Evolutionary conservation across 2,797 vertebrate genomes (phyloP), one percentile per base, ranked within the genome.

Genomic region (Squalus acanthias): DNA sequence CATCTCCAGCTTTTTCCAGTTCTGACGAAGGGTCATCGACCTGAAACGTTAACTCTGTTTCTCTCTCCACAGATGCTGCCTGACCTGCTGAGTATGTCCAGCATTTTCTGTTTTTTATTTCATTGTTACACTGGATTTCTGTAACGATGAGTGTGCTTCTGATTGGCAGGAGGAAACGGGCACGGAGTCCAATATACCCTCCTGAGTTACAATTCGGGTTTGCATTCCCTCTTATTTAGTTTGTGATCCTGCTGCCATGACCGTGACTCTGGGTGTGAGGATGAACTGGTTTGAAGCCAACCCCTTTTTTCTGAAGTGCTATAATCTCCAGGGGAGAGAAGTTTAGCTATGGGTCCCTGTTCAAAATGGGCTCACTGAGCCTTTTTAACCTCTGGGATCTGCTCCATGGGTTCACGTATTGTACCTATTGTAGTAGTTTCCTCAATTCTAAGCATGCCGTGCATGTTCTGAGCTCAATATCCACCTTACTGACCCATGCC

Each of bases 381-480:
- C 9, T 29, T 12, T 50, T 70, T 46, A 26, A 70, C 63, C 69
- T 69, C 67, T 7, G n/a, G 26, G 7, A 5, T 17, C 29, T 74
- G 72, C 72, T 74, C 26, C 26, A 29, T 29, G 29, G 29, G 82
- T 85, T 85, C 39, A 85, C 46, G 6, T 50, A 22, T 60, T 57
- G 15, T 46, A 46, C 65, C 39, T 70, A 46, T 46, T 50, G 39
- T 95, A 7, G 85, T 5, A 69, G n/a, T 24, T 94, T 70, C 93
- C 39, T n/a, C 93, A 26, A 10, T 95, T 50, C 39, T 95, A 15
- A 50, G 67, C 20, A 94, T 24, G 15, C 92, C 8, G 0, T 70
- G 92, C 63, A 50, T 85, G 70, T 39, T 46, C 6, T 39, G 96
- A 46, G 85, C 88, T 22, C 88, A 92, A 88, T 88, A 33, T 82